Conservation (phyloP, 2,797 vertebrate species). For the Simalia tracyae region DNA sequence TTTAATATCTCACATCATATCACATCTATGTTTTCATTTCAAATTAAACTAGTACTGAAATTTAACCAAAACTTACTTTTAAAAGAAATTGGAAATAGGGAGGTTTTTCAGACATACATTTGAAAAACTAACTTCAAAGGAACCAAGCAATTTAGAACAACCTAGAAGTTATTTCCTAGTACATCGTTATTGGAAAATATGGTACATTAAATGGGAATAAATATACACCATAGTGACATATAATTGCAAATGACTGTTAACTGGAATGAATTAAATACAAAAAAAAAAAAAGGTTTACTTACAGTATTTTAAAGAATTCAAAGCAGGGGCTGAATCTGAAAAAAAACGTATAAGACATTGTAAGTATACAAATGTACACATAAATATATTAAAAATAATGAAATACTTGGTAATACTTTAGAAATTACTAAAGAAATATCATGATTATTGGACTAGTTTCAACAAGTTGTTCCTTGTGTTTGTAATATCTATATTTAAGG, state of each 20-base stretch:
- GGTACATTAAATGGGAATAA: constrained; percentile 23
- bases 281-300: constrained; percentile 13
- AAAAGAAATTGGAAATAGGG: not conserved
- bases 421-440: constrained; percentile 4
- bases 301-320: constrained; percentile 34
- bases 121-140: not conserved
- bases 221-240: constrained; percentile 12
- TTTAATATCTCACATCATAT: not conserved
- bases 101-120: not conserved
- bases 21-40: not conserved
- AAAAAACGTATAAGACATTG: constrained; percentile 17
- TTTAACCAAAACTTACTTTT: not conserved
- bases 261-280: constrained; percentile 31
- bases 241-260: constrained; percentile 37
- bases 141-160: not conserved
- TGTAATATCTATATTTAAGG: not conserved
- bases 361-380: not conserved
- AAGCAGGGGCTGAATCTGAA: constrained; percentile 5
- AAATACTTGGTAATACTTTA: not conserved
- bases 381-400: not conserved
- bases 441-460: not conserved
- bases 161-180: not conserved
- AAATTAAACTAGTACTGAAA: not conserved
- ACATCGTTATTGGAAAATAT: not conserved
- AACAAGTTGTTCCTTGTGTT: not conserved